These are phyloP conservation scores for Hypena proboscidalis DNA, from an alignment of 2,888 invertebrate species.

Conservation along the genomic window DNA sequence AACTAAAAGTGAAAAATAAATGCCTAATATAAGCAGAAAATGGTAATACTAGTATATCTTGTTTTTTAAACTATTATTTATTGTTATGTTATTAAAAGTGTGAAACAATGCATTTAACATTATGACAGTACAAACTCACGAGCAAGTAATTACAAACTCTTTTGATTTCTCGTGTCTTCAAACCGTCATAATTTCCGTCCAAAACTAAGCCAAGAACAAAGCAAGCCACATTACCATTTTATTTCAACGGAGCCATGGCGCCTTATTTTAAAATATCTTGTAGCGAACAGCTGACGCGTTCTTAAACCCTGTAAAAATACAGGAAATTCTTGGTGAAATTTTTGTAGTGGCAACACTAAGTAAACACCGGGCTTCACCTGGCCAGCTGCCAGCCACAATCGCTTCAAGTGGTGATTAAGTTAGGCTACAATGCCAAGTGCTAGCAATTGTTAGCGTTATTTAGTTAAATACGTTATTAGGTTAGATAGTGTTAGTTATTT, in stretches of 20 bases:
- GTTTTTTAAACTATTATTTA: no score
- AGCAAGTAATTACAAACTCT: no score
- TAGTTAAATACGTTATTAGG: slow-evolving; percentile 9
- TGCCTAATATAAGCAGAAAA: no score
- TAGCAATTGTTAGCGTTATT: slow-evolving; percentile 37
- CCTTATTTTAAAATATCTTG: neutral
- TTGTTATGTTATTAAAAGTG: neutral
- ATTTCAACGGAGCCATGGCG: no score
- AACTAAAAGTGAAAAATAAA: no score
- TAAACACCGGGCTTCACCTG: slow-evolving; percentile 24
- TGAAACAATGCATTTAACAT: neutral
- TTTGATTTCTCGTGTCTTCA: no score
- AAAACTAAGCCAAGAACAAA: no score
- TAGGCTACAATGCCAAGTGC: slow-evolving; percentile 31
- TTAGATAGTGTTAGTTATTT: neutral
- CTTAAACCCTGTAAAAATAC: slow-evolving; percentile 6
- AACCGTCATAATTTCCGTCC: no score
- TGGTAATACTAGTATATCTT: no score
- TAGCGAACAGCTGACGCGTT: slow-evolving; percentile 1
- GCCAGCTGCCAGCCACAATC: slow-evolving; percentile 31
- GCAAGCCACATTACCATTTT: no score
- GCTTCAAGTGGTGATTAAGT: slow-evolving; percentile 31
- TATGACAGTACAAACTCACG: neutral
- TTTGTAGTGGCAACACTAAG: slow-evolving; percentile 10
- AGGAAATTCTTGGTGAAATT: slow-evolving; percentile 5